These are phyloP conservation scores for Paelopatides confundens DNA, from an alignment of 53 echinoderm and acorn worm genomes.

Conservation along the genomic window DNA sequence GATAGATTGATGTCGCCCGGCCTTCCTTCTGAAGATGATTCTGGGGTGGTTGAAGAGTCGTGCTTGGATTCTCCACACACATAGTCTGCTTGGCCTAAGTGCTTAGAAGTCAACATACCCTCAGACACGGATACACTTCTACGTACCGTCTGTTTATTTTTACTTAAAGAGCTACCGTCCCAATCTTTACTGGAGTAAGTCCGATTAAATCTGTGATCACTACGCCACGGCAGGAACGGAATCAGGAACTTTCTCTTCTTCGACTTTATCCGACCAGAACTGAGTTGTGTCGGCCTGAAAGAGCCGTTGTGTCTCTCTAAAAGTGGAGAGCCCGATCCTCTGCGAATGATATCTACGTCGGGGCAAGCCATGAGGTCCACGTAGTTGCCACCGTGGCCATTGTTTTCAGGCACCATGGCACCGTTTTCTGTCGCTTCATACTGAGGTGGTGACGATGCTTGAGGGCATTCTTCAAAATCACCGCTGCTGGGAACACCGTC, in stretches of 20 bases:
- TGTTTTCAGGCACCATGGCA: not conserved
- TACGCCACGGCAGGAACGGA: constrained; percentile 32
- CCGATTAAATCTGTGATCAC: constrained; percentile 21
- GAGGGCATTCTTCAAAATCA: not conserved
- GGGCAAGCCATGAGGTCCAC: constrained; percentile 44
- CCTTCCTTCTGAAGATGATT: not conserved
- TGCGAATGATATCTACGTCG: constrained; percentile 69
- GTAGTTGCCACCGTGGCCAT: constrained; percentile 1
- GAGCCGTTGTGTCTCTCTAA: constrained; percentile 54
- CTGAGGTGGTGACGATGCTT: not conserved
- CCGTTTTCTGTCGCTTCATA: not conserved
- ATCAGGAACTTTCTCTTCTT: constrained; percentile 31
- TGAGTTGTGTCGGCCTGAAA: not conserved
- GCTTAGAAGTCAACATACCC: constrained; percentile 11
- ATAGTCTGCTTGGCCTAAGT: not conserved
- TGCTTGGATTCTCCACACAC: not conserved
- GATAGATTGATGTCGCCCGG: not conserved
- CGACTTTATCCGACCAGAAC: not conserved
- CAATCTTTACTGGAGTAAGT: constrained; percentile 30
- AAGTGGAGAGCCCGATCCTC: constrained; percentile 80
- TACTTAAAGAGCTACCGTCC: constrained; percentile 18
- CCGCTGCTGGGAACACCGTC: constrained; percentile 12
- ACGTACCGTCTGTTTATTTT: constrained; percentile 21
- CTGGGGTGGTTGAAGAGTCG: not conserved
- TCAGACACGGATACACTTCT: constrained; percentile 36